These are phyloP conservation scores for Nixonia krombeini DNA, from an alignment of 1,140 invertebrate species.

Conservation along the genomic window DNA sequence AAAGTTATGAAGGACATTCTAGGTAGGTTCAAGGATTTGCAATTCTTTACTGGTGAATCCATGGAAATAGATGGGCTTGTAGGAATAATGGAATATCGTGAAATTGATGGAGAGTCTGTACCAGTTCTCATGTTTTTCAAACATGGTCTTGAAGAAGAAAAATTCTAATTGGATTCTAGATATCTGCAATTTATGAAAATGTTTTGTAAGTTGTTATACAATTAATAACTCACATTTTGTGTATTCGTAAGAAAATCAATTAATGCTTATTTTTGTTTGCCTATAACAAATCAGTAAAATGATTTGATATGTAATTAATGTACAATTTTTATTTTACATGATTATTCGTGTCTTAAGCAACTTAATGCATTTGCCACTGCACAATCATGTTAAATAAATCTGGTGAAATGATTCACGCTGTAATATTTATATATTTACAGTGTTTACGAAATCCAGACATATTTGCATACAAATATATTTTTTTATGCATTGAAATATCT, in stretches of 20 bases:
- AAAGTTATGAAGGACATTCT: slow-evolving; percentile 96
- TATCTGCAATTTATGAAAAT: slow-evolving; percentile 62
- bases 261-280: no score
- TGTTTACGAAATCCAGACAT: slow-evolving; percentile 52
- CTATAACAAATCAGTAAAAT: no score
- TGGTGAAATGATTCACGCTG: slow-evolving; percentile 55
- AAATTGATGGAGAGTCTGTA: slow-evolving; percentile 84
- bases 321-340: slow-evolving; percentile 47
- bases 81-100: slow-evolving; percentile 93
- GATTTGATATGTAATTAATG: no score
- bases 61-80: slow-evolving; percentile 96
- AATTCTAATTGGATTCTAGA: slow-evolving; percentile 79
- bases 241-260: no score
- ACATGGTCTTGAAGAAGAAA: slow-evolving; percentile 94
- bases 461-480: background rate
- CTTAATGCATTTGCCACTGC: slow-evolving; percentile 41
- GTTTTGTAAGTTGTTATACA: slow-evolving; percentile 62
- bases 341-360: slow-evolving; percentile 48
- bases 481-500: slow-evolving; percentile 2
- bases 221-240: no score
- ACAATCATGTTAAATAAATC: slow-evolving; percentile 54
- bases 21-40: slow-evolving; percentile 91
- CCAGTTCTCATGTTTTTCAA: slow-evolving; percentile 97
- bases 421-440: slow-evolving; percentile 20
- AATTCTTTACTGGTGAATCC: slow-evolving; percentile 96